Evolutionary conservation across 2,113 vertebrate species (phyloP), one percentile per base, ranked within the genome.

Genomic region (Callochromis pleurospilus): DNA sequence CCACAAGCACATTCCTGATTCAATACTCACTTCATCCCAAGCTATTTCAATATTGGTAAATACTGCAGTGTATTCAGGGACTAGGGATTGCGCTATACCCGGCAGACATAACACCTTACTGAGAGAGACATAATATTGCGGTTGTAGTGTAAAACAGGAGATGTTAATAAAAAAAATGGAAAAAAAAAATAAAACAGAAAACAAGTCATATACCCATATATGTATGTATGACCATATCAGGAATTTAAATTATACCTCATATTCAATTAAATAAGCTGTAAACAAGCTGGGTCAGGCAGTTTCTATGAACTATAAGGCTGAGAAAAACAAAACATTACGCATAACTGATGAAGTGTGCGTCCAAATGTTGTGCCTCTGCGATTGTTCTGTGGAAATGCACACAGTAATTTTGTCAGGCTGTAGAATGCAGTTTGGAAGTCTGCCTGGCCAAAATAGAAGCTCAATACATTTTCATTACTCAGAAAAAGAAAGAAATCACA

Each of bases 21-120:
- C 91, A 90, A 85, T 86, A 93, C 70, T 96, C 95, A 96, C 91
- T 95, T 93, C 92, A 89, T 93, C 87, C 80, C 19, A 49, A 92
- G 94, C 87, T 93, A 94, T 92, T 96, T 95, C 87, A 89, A 95
- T 94, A 91, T 95, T 92, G 90, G 91, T 94, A 95, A 92, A 94
- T 94, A 94, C 62, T 85, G 86, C 19, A 88, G 94, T 14, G 73
- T 77, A 81, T 87, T 85, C 86, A 83, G 84, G 88, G 88, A 84
- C 87, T 26, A 38, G 62, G 88, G 70, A 88, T 77, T 84, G 83
- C 38, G 12, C 83, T 79, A 53, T 79, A 83, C 38, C 84, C 86
- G 1, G 80, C 88, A 94, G 90, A 94, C 89, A 91, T 55, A 90
- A 90, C 91, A 95, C 92, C 92, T 94, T 40, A 10, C 1, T 21